Evolutionary conservation across 2,888 invertebrate genomes (phyloP), one percentile per base, ranked within the genome.

Genomic region (Meta bourneti): DNA sequence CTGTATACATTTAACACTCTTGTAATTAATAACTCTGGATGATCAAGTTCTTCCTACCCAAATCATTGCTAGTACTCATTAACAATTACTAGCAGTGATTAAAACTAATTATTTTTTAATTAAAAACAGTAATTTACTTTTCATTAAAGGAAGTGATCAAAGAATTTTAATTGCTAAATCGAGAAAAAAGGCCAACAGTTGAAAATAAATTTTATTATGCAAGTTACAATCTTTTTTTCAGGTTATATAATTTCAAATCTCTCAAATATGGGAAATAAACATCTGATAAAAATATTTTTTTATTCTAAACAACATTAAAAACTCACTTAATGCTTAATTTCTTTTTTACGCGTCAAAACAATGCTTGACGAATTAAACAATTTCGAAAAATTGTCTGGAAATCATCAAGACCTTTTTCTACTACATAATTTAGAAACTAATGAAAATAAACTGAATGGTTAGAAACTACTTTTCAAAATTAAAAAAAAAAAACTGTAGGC

Each of bases 31-130:
- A 19, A 72, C 20, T 61, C 52, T 52, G n/a, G 7, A 87, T 70
- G 52, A 87, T 72, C 71, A 54, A 54, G 20, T 87, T 70, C 49
- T 82, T 83, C 72, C 49, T 7, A n/a, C 54, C 52, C 70, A 71
- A 87, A 87, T 34, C 79, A 72, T 79, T 87, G 78, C 71, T 79
- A 71, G 51, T 52, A 19, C 79, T 79, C 78, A 87, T 87, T 79
- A 87, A 87, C 79, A 79, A 78, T 71, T 79, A 79, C 34, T 52
- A 52, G 7, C 61, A 16, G 61, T 61, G 48, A 79, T 34, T 19
- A 69, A 79, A 78, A 79, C 78, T 87, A 87, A 87, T 87, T 79
- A 87, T 79, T 75, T 54, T 54, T 61, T 61, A 61, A 61, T 61
- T 61, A 61, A 61, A 61, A 61, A 61, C 61, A 16, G 11, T 61